A percentile compares a stretch with the other conserved stretches of the same genome.
Conservation (phyloP, 2,888 invertebrate genomes). For the Brassicogethes aeneus region DNA sequence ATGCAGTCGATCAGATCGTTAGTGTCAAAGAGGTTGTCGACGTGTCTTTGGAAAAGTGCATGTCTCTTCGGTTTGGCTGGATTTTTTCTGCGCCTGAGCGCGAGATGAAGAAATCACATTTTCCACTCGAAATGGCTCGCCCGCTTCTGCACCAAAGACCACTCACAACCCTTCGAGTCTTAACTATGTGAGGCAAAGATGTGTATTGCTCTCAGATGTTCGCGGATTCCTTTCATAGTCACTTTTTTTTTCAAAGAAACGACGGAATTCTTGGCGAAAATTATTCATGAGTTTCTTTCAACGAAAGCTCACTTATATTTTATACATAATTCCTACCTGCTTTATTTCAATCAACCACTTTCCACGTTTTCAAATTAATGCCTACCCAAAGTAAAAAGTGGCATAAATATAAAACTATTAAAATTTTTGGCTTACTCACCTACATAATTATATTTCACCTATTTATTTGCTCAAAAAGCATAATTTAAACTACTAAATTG, state of each 20-base stretch:
- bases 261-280: slow-evolving; percentile 19
- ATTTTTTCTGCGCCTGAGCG: slow-evolving; percentile 25
- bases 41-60: slow-evolving; percentile 3
- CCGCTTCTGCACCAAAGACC: slow-evolving; percentile 32
- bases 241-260: slow-evolving; percentile 14
- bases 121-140: slow-evolving; percentile 37
- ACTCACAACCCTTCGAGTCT: slow-evolving; percentile 42
- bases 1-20: slow-evolving; percentile 20
- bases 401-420: too few relatives aligned
- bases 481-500: too few relatives aligned
- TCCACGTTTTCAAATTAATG: neutral
- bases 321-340: neutral
- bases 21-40: too few relatives aligned
- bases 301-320: neutral
- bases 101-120: slow-evolving; percentile 43
- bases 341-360: neutral
- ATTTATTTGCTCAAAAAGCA: too few relatives aligned
- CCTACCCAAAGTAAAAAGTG: neutral
- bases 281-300: slow-evolving; percentile 16
- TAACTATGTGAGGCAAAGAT: slow-evolving; percentile 36
- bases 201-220: slow-evolving; percentile 23
- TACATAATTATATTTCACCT: too few relatives aligned
- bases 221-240: slow-evolving; percentile 17
- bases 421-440: too few relatives aligned
- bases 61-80: slow-evolving; percentile 10